Evolutionary conservation across 2,888 invertebrate species (phyloP).

Genomic region (Dynastes maya): DNA sequence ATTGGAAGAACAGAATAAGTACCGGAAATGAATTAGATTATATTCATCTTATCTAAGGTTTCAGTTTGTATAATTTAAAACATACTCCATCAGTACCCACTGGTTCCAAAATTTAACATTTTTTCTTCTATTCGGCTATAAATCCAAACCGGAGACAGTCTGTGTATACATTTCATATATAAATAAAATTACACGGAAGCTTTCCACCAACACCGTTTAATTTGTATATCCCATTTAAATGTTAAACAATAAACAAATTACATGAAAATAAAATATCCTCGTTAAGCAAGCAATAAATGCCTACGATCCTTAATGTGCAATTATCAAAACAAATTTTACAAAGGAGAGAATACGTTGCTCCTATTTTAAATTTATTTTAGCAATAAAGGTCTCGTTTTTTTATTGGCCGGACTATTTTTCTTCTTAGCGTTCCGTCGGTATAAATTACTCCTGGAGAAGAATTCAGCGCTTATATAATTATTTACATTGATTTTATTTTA

Average conservation of each 20-base stretch:
- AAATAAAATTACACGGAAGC: not conserved
- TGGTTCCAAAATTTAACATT: too few species aligned
- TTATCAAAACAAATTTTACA: conserved; percentile 9
- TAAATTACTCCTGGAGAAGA: not conserved
- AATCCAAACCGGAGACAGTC: too few species aligned
- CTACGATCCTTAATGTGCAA: not conserved
- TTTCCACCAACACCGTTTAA: not conserved
- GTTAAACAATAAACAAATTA: conserved; percentile 10
- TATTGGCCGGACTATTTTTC: not conserved
- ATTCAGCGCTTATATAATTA: conserved; percentile 10
- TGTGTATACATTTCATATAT: not conserved
- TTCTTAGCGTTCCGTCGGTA: not conserved
- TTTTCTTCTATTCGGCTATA: too few species aligned
- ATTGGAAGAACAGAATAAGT: too few species aligned
- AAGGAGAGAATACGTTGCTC: too few species aligned
- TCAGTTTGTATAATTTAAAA: too few species aligned
- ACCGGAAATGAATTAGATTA: too few species aligned
- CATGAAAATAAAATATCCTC: not conserved
- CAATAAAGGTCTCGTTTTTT: not conserved
- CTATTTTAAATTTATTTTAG: not conserved
- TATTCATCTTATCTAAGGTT: too few species aligned
- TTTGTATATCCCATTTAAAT: not conserved
- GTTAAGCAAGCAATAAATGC: not conserved
- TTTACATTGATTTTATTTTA: conserved; percentile 20
- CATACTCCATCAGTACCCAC: too few species aligned